Evolutionary conservation across 1,140 invertebrate species (phyloP).

Genomic region (Paramacrobiotus metropolitanus): DNA sequence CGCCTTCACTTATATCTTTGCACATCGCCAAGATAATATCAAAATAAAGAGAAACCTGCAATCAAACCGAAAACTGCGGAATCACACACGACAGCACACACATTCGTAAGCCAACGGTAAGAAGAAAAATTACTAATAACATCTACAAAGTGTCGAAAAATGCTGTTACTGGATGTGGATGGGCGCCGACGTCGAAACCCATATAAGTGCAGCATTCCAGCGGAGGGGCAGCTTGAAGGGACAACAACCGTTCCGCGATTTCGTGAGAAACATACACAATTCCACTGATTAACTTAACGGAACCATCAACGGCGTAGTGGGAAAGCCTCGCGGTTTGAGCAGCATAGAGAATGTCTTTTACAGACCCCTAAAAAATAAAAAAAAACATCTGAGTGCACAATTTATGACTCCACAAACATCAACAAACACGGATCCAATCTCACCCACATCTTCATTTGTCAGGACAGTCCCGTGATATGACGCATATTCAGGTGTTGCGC

Average conservation of each 20-base stretch:
- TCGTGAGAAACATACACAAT: conserved; percentile 22
- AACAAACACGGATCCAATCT: conserved; percentile 11
- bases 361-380: conserved; percentile 8
- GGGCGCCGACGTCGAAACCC: conserved; percentile 26
- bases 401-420: conserved; percentile 12
- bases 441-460: conserved; percentile 13
- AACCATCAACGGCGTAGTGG: background rate
- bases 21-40: conserved; percentile 27
- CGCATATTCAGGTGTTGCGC: conserved; percentile 17
- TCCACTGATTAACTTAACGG: conserved; percentile 14
- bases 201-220: conserved; percentile 29
- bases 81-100: background rate
- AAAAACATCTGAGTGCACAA: background rate
- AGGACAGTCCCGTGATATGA: conserved; percentile 24
- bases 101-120: conserved; percentile 1
- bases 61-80: conserved; percentile 6
- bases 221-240: conserved; percentile 23
- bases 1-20: conserved; percentile 19
- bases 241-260: conserved; percentile 23
- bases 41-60: conserved; percentile 28
- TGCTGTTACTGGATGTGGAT: conserved; percentile 23
- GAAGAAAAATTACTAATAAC: background rate
- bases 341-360: background rate
- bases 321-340: background rate
- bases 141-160: background rate